phyloP scores from a whole-genome alignment of 1,140 invertebrate species.

The Monomorium pharaonis region DNA sequence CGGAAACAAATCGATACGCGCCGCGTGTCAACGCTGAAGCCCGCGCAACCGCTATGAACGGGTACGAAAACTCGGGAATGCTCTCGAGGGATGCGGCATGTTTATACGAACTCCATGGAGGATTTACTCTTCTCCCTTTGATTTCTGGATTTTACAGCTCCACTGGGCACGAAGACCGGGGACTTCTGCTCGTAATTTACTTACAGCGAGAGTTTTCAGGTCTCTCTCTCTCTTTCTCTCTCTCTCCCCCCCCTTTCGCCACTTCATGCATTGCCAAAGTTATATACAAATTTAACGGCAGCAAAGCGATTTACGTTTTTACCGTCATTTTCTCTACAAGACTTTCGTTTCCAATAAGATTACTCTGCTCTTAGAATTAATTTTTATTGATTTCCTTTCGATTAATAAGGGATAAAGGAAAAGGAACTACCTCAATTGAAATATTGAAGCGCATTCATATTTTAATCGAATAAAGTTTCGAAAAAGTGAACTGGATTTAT shows the following conservation, averaged over 20 bases:
- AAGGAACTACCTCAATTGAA: slow-evolving; percentile 3
- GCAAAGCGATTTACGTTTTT: slow-evolving; percentile 15
- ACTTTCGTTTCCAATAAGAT: not conserved
- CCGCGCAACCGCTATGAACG: slow-evolving; percentile 9
- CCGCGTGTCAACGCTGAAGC: not conserved
- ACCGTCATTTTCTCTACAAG: not conserved
- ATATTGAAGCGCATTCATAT: not conserved
- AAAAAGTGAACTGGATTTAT: not conserved
- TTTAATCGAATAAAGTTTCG: slow-evolving; percentile 2
- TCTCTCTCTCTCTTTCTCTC: too few relatives aligned
- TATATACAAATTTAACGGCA: slow-evolving; percentile 9
- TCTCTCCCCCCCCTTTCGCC: too few relatives aligned
- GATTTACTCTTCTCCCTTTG: slow-evolving; percentile 15
- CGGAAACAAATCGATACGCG: slow-evolving; percentile 30
- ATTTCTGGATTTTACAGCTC: slow-evolving; percentile 22
- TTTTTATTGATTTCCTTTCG: not conserved
- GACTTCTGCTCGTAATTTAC: slow-evolving; percentile 59
- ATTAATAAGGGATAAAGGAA: not conserved
- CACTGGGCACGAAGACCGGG: not conserved
- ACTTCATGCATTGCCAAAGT: slow-evolving; percentile 23
- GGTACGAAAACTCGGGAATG: not conserved
- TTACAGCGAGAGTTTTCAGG: slow-evolving; percentile 53
- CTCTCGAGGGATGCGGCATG: not conserved
- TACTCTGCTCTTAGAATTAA: not conserved
- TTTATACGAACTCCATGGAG: slow-evolving; percentile 13